Evolutionary conservation across 1,140 invertebrate genomes (phyloP), one percentile per base, ranked within the genome.

Genomic region (Acromyrmex echinatior): DNA sequence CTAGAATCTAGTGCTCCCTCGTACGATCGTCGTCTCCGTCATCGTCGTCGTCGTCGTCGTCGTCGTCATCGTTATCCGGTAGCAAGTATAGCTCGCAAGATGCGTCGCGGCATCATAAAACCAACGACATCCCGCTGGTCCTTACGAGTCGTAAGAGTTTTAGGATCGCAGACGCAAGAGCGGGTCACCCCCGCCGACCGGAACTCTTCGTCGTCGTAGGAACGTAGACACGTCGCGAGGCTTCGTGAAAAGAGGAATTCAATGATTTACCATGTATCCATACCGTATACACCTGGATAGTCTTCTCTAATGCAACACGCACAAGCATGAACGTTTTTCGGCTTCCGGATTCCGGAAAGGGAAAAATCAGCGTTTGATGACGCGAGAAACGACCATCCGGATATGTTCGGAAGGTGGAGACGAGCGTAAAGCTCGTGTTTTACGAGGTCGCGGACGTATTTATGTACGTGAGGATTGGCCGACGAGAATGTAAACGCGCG

Each of bases 21-120:
- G 66, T 73, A 35, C 65, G 3, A 18, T 66, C 60, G 62, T 31
- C 56, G 35, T 28, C 71, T 16, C 25, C 28, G 28, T 31, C 28
- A 3, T 31, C 31, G 31, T 31, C 70, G 49, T 31, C 70, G 25
- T 49, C 70, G 49, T 31, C 70, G 25, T 49, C 60, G 76, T 65
- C 65, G 53, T 82, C 80, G 76, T 65, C 65, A 39, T 82, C 80
- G 80, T 84, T 82, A 74, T 76, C 80, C 68, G 10, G 9, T 14
- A 3, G 77, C 28, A 28, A 53, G 77, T 80, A 35, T 53, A 9
- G n/a, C 25, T 25, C 62, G 49, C 35, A 25, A 74, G 60, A 18
- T 62, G 56, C 53, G 31, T 58, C 65, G n/a, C 78, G n/a, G 16
- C 31, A 16, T 25, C 39, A 74, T 63, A 84, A 84, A 84, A 31